Evolutionary conservation across 2,888 invertebrate genomes (phyloP), one percentile per base, ranked within the genome.

Genomic region (Cryptus viduatorius): DNA sequence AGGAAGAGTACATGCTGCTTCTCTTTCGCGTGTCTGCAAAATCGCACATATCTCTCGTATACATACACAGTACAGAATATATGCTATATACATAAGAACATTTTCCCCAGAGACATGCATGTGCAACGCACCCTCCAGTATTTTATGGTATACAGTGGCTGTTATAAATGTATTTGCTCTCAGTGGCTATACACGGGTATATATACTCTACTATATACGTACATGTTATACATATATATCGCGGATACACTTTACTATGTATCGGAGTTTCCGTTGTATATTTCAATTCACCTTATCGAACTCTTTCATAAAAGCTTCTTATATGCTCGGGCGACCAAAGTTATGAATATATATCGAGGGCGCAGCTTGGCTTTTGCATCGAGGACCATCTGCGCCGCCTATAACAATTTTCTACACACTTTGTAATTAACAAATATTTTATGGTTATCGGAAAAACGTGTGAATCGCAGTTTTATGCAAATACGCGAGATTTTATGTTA

Each of bases 261-360:
- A 73, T 19, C 53, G 78, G 37, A 67, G 56, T 78, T 53, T 48
- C 46, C 73, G 37, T 65, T 53, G 68, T 48, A 68, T 68, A 79
- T 82, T 79, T 82, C 82, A 81, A 82, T 82, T 83, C 85, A 67
- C 77, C 82, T 80, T 85, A 73, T 77, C 82, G 56, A 46, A 77
- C 77, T 82, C 80, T 85, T 75, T 79, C 71, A 79, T 59, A 64
- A 79, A 67, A 80, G 82, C 80, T 82, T 87, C 84, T 73, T 84
- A 37, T 37, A 37, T 1, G 83, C 79, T 84, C 82, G 85, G 77
- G 82, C 78, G 75, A 83, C 86, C 73, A 5, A 68, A 68, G 68
- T 69, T 59, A 78, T 69, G 68, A 78, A 78, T 78, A 69, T 78
- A 67, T 44, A n/a, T 46, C 59, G 78, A 16, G 31, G 46, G 19